Evolutionary conservation across 2,113 vertebrate species (phyloP), one percentile per base, ranked within the genome.

Genomic region (Corydoras maculifer): DNA sequence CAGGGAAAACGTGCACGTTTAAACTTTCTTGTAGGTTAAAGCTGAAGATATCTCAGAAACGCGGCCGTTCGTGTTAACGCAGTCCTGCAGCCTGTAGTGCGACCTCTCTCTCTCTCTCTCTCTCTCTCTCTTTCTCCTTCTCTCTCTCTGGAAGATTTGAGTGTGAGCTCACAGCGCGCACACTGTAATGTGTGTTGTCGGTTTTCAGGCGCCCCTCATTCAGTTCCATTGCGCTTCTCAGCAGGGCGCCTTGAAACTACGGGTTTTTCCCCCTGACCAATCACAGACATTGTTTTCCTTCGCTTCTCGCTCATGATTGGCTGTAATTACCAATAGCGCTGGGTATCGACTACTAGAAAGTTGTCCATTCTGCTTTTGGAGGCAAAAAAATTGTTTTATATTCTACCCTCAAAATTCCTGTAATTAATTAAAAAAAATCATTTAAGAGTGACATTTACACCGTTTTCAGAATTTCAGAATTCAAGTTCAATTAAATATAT

Each of bases 191-290:
- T 81, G 87, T 84, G 82, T 73, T 78, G 77, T 78, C 84, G 77
- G 89, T 90, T 89, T 89, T 80, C 29, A 89, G 88, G 81, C 82
- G n/a, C 86, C 87, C 87, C 76, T 75, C 85, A 86, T 88, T 87
- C 85, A 86, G 72, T 14, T 68, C 80, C 66, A 68, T 66, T 62
- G 57, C 30, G 67, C 69, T 69, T 30, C 70, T 35, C 29, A 43
- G 32, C 61, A 54, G 88, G 87, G 86, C 69, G 83, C 86, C 89
- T 87, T 77, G 76, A 90, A 90, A 90, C 86, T 65, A 65, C 5
- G 5, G 75, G 6, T 4, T 25, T 25, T 25, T 25, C 18, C 72
- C 78, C 81, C 82, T 80, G 81, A 77, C 89, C 89, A 88, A 90
- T 89, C 84, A n/a, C 9, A 7, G 73, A 62, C 4, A 85, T 89